Conservation (phyloP, 2,113 vertebrate species). For the Euleptes europaea region DNA sequence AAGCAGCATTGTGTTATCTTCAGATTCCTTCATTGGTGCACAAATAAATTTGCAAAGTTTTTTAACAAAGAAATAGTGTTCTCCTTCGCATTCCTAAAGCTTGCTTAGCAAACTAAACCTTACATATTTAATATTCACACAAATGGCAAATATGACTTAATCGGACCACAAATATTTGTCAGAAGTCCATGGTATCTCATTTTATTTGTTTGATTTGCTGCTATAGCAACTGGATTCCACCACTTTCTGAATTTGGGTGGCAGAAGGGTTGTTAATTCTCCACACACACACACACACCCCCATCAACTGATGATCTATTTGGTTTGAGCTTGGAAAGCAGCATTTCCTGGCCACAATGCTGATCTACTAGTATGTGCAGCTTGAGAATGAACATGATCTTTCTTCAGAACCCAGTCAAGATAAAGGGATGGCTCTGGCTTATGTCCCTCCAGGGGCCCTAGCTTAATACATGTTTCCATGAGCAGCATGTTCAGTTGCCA, state of each 20-base stretch:
- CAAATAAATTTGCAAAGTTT: slow-evolving; percentile 8
- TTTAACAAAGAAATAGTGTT: slow-evolving; percentile 7
- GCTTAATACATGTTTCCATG: background rate
- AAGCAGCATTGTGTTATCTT: slow-evolving; percentile 2
- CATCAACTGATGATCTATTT: slow-evolving; percentile 71
- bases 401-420: background rate
- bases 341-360: slow-evolving; percentile 49
- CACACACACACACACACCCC: slow-evolving; percentile 9
- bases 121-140: slow-evolving; percentile 72
- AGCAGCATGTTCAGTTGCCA: background rate
- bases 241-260: slow-evolving; percentile 56
- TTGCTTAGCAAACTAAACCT: slow-evolving; percentile 57
- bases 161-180: slow-evolving; percentile 84
- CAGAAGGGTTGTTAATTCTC: background rate
- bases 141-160: slow-evolving; percentile 80
- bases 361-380: slow-evolving; percentile 44
- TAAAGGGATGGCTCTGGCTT: background rate
- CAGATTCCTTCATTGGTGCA: background rate
- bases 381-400: slow-evolving; percentile 47
- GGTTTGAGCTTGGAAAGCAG: slow-evolving; percentile 73
- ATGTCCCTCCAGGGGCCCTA: no score
- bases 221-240: slow-evolving; percentile 83
- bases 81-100: slow-evolving; percentile 35
- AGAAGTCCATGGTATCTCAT: slow-evolving; percentile 83
- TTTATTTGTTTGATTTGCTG: slow-evolving; percentile 86